Conservation (phyloP, 2,888 invertebrate species). For the Ormyrus labotus region DNA sequence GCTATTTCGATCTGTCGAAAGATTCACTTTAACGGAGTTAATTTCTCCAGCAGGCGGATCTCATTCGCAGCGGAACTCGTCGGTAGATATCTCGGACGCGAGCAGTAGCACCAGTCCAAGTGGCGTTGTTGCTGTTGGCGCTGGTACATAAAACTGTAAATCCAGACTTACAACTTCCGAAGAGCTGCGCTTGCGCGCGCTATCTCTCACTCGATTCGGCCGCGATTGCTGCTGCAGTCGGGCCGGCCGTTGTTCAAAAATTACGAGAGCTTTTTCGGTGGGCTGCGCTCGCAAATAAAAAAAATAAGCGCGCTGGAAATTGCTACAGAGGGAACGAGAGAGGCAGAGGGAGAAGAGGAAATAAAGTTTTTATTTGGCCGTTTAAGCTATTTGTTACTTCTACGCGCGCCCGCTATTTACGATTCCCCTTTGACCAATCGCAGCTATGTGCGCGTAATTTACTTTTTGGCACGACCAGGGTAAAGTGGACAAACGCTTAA, state of each 20-base stretch:
- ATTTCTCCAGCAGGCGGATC: neutral
- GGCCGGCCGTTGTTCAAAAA: neutral
- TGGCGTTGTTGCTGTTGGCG: neutral
- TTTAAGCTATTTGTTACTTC: too few relatives aligned
- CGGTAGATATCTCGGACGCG: too few relatives aligned
- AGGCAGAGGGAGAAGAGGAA: too few relatives aligned
- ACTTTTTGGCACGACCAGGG: too few relatives aligned
- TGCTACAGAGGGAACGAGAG: too few relatives aligned
- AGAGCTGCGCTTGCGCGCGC: neutral
- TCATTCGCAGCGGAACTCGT: neutral
- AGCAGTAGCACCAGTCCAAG: too few relatives aligned
- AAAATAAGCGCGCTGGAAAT: neutral
- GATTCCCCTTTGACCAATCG: too few relatives aligned
- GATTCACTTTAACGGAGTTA: slow-evolving; percentile 14
- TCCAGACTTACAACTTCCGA: neutral
- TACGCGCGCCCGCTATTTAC: too few relatives aligned
- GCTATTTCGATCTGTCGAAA: neutral
- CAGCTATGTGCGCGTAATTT: too few relatives aligned
- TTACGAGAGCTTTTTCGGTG: slow-evolving; percentile 7
- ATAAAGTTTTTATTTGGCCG: too few relatives aligned
- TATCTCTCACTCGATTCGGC: slow-evolving; percentile 4
- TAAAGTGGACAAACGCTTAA: too few relatives aligned
- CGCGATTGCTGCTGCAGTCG: neutral
- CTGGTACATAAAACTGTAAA: slow-evolving; percentile 8
- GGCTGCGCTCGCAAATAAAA: neutral